phyloP scores from a whole-genome alignment of 1,140 invertebrate genomes.

The Orchesella cincta region DNA sequence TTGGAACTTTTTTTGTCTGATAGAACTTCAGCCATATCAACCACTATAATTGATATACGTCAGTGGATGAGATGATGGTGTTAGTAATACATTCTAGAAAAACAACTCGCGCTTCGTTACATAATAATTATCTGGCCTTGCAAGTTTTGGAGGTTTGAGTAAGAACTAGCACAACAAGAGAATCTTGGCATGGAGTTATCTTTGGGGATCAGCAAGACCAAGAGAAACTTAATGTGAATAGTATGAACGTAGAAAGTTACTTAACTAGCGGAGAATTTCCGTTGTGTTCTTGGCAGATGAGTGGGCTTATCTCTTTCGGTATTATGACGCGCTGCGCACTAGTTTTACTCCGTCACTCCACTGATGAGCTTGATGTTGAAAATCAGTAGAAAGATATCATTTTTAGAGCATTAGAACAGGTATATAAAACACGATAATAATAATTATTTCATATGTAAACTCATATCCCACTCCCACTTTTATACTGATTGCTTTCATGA shows the following conservation, averaged over 20 bases:
- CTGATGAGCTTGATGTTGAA: no score
- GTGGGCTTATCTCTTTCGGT: no score
- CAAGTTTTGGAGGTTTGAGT: no score
- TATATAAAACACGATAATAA: no score
- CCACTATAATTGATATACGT: neutral
- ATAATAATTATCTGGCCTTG: conserved; percentile 20
- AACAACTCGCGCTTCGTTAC: neutral
- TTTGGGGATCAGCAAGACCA: neutral
- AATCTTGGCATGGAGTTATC: neutral
- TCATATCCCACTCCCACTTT: no score
- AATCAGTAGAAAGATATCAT: no score
- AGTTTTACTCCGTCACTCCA: no score
- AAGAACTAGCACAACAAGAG: neutral
- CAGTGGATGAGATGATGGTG: neutral
- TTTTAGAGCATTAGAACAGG: no score
- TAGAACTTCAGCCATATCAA: neutral
- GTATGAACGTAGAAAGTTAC: neutral
- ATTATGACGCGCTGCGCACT: no score
- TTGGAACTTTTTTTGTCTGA: neutral
- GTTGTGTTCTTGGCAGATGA: neutral
- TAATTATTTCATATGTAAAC: no score
- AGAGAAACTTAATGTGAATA: conserved; percentile 22
- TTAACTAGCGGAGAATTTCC: neutral
- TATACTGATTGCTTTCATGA: no score
- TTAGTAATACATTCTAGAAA: neutral